Conservation (phyloP, 2,888 invertebrate species). For the Rhimphoctona megacephalus region DNA sequence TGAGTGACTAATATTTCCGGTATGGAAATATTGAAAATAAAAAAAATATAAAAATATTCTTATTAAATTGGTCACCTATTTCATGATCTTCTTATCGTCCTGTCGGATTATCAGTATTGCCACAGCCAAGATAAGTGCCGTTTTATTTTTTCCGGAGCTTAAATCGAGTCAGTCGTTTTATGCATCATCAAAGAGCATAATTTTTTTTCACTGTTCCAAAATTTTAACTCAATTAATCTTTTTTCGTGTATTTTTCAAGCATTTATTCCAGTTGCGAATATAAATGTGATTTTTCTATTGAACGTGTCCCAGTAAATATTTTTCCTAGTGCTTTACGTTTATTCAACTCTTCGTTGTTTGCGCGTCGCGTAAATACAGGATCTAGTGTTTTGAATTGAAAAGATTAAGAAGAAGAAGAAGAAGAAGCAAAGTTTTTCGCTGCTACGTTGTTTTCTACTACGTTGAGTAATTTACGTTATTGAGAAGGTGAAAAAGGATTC, state of each 20-base stretch:
- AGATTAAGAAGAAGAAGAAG: too few species aligned
- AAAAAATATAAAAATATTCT: conserved; percentile 17
- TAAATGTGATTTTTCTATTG: background rate
- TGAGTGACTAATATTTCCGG: conserved; percentile 53
- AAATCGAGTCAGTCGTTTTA: conserved; percentile 46
- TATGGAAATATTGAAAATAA: conserved; percentile 5
- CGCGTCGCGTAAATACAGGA: too few species aligned
- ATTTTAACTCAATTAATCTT: background rate
- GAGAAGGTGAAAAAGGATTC: too few species aligned
- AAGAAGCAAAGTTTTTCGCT: too few species aligned
- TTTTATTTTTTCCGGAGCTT: conserved; percentile 16
- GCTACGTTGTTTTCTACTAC: too few species aligned
- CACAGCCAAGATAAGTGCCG: conserved; percentile 55
- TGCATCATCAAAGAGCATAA: conserved; percentile 1
- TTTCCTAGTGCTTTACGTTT: background rate
- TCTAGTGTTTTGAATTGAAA: too few species aligned
- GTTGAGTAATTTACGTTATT: too few species aligned
- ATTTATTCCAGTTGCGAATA: background rate
- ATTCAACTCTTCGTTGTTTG: background rate
- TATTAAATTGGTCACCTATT: conserved; percentile 28
- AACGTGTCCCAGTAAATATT: background rate
- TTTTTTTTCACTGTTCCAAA: background rate
- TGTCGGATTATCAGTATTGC: conserved; percentile 64
- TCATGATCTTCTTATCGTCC: conserved; percentile 50
- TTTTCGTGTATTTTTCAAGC: background rate